Evolutionary conservation across 2,113 vertebrate genomes (phyloP).

Genomic region (Propithecus coquereli): DNA sequence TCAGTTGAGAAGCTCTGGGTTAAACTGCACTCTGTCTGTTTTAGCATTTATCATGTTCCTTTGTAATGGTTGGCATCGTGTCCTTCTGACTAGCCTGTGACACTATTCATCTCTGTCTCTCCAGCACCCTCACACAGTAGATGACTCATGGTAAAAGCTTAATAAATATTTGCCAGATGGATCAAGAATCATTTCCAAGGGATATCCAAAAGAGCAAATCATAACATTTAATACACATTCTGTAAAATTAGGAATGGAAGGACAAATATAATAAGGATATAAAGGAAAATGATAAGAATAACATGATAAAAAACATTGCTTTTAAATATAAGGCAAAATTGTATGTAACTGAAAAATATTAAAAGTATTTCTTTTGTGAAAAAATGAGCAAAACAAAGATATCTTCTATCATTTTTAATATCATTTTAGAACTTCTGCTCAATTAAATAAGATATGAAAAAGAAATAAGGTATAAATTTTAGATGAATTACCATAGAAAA

Average conservation of each 20-base stretch:
- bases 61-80: background rate
- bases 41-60: background rate
- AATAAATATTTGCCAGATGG: conserved; percentile 32
- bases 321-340: conserved; percentile 35
- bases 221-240: background rate
- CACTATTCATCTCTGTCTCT: background rate
- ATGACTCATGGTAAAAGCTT: background rate
- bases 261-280: background rate
- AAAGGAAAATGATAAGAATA: background rate
- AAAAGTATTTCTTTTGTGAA: background rate
- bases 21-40: background rate
- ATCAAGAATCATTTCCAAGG: conserved; percentile 32
- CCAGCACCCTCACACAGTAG: background rate
- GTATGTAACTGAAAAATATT: conserved; percentile 7
- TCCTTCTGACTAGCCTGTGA: conserved; percentile 10
- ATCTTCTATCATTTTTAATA: conserved; percentile 1
- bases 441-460: background rate
- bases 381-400: background rate
- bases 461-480: background rate
- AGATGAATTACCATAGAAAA: background rate
- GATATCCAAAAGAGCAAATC: conserved; percentile 14
- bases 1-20: background rate
- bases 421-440: background rate
- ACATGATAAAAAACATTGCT: background rate
- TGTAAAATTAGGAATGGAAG: background rate